Percentiles rank a stretch among this genome's conserved stretches.
phyloP scores from a whole-genome alignment of 2,113 vertebrate species.

The Rhinolophus sinicus region DNA sequence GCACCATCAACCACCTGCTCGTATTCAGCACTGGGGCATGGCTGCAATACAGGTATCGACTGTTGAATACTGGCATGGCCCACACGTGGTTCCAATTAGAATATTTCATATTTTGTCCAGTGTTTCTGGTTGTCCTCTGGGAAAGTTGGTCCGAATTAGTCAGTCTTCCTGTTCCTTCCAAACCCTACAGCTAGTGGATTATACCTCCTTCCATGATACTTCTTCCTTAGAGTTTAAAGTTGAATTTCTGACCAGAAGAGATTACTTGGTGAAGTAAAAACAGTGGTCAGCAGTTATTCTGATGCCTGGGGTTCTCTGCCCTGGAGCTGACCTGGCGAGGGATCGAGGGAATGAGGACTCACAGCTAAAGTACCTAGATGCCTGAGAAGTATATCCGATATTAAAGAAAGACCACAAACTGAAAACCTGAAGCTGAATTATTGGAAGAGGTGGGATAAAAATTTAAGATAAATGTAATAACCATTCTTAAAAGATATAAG shows the following conservation, averaged over 20 bases:
- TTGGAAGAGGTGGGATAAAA: neutral
- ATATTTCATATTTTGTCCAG: neutral
- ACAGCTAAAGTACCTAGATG: neutral
- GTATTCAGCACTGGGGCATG: accelerated
- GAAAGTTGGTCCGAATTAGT: neutral
- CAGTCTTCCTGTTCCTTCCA: neutral
- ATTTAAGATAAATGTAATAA: neutral
- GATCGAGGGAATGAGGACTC: neutral
- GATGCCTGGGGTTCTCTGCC: neutral
- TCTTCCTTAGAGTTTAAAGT: neutral
- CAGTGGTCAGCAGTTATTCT: neutral
- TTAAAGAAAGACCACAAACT: neutral
- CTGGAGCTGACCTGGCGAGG: neutral
- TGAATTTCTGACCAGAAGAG: neutral
- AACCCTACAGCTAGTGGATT: neutral
- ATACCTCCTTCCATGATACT: neutral
- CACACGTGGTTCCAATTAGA: neutral
- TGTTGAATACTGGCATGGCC: neutral
- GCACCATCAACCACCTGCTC: neutral
- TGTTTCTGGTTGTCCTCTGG: neutral
- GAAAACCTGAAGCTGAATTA: neutral
- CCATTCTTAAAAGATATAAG: neutral
- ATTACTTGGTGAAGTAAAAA: neutral
- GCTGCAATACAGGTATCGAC: accelerated
- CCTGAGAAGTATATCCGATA: neutral